These are phyloP conservation scores for Zophobas atratus DNA, from an alignment of 1,140 invertebrate genomes.

Conservation along the genomic window DNA sequence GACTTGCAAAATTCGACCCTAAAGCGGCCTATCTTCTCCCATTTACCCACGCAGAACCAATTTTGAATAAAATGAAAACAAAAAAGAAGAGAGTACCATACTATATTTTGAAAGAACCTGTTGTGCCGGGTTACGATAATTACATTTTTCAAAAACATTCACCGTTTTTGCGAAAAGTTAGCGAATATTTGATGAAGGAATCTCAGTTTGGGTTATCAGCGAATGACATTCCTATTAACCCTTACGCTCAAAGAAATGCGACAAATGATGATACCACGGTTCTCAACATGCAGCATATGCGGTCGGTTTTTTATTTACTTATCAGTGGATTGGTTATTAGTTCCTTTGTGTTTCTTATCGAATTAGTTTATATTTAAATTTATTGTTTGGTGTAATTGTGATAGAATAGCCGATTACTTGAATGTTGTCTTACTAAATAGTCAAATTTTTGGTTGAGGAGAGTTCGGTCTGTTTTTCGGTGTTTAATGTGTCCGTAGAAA, in stretches of 20 bases:
- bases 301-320: constrained; percentile 28
- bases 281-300: constrained; percentile 33
- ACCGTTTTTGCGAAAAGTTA: constrained; percentile 20
- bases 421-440: no score
- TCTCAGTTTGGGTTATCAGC: constrained; percentile 24
- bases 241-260: constrained; percentile 8
- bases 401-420: no score
- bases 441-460: no score
- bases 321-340: neutral
- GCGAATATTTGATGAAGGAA: constrained; percentile 15
- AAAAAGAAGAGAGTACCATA: constrained; percentile 15
- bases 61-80: neutral
- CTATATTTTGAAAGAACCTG: constrained; percentile 21
- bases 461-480: no score
- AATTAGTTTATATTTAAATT: neutral
- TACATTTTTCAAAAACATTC: constrained; percentile 45
- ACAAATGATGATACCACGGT: constrained; percentile 14
- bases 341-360: constrained; percentile 20
- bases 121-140: constrained; percentile 38
- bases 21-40: constrained; percentile 10
- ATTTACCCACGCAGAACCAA: neutral
- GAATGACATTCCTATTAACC: neutral
- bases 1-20: neutral
- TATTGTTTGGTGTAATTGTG: no score
- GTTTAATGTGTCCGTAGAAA: no score